Evolutionary conservation across 1,140 invertebrate species (phyloP), one percentile per base, ranked within the genome.

Genomic region (Melanaphis sacchari): DNA sequence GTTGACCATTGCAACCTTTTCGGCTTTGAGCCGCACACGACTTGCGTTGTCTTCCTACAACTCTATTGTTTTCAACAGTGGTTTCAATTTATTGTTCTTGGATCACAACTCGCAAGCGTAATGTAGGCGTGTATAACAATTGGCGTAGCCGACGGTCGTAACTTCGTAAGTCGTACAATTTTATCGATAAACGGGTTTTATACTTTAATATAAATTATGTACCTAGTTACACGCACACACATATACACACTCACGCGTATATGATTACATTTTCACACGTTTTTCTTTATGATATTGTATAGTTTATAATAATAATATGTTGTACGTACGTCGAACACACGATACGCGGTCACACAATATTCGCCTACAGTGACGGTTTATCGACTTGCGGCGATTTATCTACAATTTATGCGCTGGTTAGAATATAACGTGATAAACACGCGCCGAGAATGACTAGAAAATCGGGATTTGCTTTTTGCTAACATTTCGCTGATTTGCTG

Each of bases 41-140:
- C 9, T 76, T 76, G 59, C 59, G 59, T n/a, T 76, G 31, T 76
- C 59, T n/a, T 76, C 59, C 31, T 76, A n/a, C 59, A 76, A 76
- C 59, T 41, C 38, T 40, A 41, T 85, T 26, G 38, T 85, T 85
- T 40, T 85, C 84, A 87, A 46, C 41, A 41, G 84, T 87, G 40
- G 41, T 87, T 87, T 87, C 84, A n/a, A 87, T n/a, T n/a, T n/a
- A n/a, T 87, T 87, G 84, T 87, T 43, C 84, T 87, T 7, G 31
- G 26, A 41, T 46, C 84, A 43, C 41, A 87, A 87, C 11, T 38
- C 84, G 5, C 24, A 87, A 31, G 24, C 24, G 46, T 18, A n/a
- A 84, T 21, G 84, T 87, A 31, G 40, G 40, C 38, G 38, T 87
- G 41, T 87, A 31, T 43, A 41, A 87, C 41, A n/a, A 87, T 46